Base-by-base conservation (phyloP, 1,140 invertebrate genomes). In the Teleogryllus occipitalis region DNA sequence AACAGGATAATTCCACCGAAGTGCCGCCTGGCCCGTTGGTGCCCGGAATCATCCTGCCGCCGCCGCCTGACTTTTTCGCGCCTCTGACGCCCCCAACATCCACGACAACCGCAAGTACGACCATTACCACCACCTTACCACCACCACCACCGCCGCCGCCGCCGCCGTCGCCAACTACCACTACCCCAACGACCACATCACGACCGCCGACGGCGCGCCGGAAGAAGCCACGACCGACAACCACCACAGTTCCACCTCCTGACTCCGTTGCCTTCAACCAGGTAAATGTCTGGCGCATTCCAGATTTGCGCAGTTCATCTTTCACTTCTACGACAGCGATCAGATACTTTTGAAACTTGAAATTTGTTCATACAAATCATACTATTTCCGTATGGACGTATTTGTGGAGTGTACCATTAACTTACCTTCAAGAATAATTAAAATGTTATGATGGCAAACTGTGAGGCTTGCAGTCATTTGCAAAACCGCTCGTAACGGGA, bases 11-110 rank as follows among this genome's bases (percentile, higher is more conserved):
- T 85, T 89, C 91, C 0, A 93, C 91, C 47, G 87, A 87, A 22
- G 93, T 96, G 65, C 92, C 94, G 18, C 92, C 95, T 0, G 95
- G 95, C 77, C 95, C 95, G 0, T 85, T 96, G 75, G 95, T 96
- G 7, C 95, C 95, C 7, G 95, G 95, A 27, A 95, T 96, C 75
- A 92, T 96, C 18, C 85, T 96, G 49, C 94, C 95, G 7, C 95
- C 95, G 1, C 95, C 95, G 0, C 93, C 94, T 0, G 91, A 96
- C 84, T 96, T 96, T 85, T 96, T 96, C 83, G 91, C 90, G 0
- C 88, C 89, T 7, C 85, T 92, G 15, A 90, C 93, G 75, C 82
- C 84, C 78, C 82, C 87, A 4, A 84, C 82, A 27, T 82, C 82
- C 79, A 78, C 83, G 80, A 83, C 85, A 72, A 83, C 83, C 47